These are phyloP conservation scores for Brenthis ino DNA, from an alignment of 2,888 invertebrate genomes.

Conservation along the genomic window DNA sequence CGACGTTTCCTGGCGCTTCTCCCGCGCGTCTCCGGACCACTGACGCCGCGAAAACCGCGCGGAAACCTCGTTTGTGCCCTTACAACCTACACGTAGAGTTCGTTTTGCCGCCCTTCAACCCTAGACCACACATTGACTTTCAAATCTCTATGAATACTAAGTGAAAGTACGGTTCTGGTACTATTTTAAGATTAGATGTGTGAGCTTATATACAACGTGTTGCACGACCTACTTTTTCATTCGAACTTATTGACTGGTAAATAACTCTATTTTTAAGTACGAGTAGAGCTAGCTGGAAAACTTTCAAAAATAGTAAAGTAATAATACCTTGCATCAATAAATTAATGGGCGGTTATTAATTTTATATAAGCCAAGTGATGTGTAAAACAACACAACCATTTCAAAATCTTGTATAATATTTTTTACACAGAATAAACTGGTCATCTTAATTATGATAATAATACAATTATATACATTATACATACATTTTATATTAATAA, in stretches of 20 bases:
- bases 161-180: neutral
- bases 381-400: too few species aligned
- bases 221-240: constrained; percentile 38
- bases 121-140: neutral
- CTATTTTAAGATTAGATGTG: constrained; percentile 5
- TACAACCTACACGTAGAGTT: neutral
- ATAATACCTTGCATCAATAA: too few species aligned
- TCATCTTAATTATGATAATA: too few species aligned
- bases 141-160: neutral
- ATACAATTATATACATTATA: too few species aligned
- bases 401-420: too few species aligned
- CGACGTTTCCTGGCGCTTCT: constrained; percentile 3
- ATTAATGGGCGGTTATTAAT: too few species aligned
- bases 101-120: neutral
- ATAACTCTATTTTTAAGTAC: constrained; percentile 11
- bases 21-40: neutral
- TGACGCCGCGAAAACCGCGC: neutral
- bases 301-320: too few species aligned
- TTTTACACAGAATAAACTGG: too few species aligned
- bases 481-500: too few species aligned
- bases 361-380: too few species aligned
- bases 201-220: constrained; percentile 36
- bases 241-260: constrained; percentile 25
- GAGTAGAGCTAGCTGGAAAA: neutral
- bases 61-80: neutral